phyloP scores from a whole-genome alignment of 2,113 vertebrate genomes.

The Clarias batrachus region DNA sequence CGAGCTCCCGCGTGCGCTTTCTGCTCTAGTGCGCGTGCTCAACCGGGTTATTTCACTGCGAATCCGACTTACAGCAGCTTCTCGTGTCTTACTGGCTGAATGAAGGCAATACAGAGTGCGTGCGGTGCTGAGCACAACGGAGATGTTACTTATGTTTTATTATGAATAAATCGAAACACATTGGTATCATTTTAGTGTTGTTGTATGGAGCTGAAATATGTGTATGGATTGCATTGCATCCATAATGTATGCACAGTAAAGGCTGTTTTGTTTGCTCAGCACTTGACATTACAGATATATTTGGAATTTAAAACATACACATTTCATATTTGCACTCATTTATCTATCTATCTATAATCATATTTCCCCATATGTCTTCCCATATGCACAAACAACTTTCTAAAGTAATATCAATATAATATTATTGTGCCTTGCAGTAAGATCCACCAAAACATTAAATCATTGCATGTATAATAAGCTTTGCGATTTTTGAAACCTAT shows the following conservation, averaged over 20 bases:
- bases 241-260: background rate
- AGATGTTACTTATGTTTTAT: background rate
- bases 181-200: background rate
- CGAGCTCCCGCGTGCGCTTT: background rate
- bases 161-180: background rate
- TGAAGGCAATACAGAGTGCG: background rate
- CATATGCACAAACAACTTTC: background rate
- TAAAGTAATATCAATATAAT: background rate
- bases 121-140: background rate
- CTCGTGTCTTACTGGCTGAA: background rate
- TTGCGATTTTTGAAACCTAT: background rate
- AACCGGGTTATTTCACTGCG: background rate
- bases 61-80: conserved; percentile 9
- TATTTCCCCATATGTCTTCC: background rate
- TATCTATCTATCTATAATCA: background rate
- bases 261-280: background rate
- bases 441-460: background rate
- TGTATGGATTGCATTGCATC: background rate
- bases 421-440: background rate
- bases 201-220: background rate
- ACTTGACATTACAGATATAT: background rate
- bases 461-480: background rate
- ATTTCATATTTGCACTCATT: background rate
- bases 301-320: background rate
- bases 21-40: background rate